Base-by-base conservation (phyloP, 2,888 invertebrate genomes). In the Coenonympha glycerion region DNA sequence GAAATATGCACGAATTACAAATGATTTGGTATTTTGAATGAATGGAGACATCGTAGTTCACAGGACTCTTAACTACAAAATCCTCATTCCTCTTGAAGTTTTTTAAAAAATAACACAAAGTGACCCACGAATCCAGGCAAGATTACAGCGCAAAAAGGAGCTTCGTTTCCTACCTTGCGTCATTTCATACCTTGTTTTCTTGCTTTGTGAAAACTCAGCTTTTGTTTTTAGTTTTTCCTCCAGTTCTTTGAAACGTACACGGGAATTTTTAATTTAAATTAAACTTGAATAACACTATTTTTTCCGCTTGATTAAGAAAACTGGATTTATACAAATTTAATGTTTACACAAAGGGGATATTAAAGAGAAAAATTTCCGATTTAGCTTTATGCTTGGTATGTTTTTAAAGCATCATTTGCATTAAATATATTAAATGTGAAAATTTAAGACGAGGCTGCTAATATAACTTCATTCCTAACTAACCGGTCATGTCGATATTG, bases 231-330 rank as follows among this genome's bases (percentile, higher is more conserved):
- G 21, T 24, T 39, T 16, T 18, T 22, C 11, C 39, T 39, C 6
- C 13, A 13, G 22, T 39, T 9, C 24, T 39, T 39, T 39, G 37
- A 37, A 21, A 22, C 39, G 22, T 6, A 9, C 4, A 5, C 13
- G 6, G 39, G 22, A 39, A 24, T 24, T 39, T 39, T 24, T 39
- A 22, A 39, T 39, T 39, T 39, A 39, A 39, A 39, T 39, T 24
- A 22, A 13, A 24, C 15, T 4, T 22, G 24, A 22, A 39, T 22
- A 22, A 24, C 22, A 9, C 8, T 39, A 22, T 39, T 15, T 22
- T 39, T 39, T 1, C 13, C 6, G 21, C 39, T 22, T 39, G 9
- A 39, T 39, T 39, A 39, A 36, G n/a, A 3, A 36, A 39, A 39
- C 22, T 39, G 15, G 6, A 37, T 37, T 13, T 37, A 22, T 22